Evolutionary conservation across 2,797 vertebrate species (phyloP), one percentile per base, ranked within the genome.

Genomic region (Nyctibius grandis): DNA sequence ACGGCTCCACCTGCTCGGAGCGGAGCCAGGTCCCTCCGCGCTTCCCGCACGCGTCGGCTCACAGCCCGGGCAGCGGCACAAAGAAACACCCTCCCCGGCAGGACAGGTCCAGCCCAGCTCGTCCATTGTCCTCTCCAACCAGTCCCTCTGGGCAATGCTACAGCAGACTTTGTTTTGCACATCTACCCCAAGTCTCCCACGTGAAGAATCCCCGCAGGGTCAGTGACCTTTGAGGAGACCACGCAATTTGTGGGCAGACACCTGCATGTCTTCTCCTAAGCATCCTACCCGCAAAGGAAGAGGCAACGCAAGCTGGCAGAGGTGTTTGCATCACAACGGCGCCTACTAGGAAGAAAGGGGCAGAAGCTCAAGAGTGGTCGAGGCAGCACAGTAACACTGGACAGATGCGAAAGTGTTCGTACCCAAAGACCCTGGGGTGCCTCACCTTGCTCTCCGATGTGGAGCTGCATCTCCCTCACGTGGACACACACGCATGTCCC

Each of bases 261-360:
- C 1, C 47, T 33, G 12, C 19, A 7, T 0, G 0, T 34, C 60
- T 60, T 50, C 44, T 80, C 44, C 17, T 31, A 45, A 45, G 64
- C 54, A 50, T 16, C 36, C 60, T 57, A 17, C 48, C 80, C 64
- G 84, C 38, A 64, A 78, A n/a, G 0, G 0, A 68, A 63, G 72
- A 64, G 23, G 73, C 51, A 53, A 22, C 12, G 73, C 68, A 54
- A 60, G 65, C 33, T 60, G 70, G 38, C 80, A 88, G 77, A 64
- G 38, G 12, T 48, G 31, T 31, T 57, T 44, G 38, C 76, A 57
- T 48, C 5, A 1, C 74, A 53, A 9, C 0, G 0, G 12, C 72
- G 77, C 0, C 0, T 5, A 33, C 12, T 8, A 40, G 31, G 65
- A 78, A 68, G 44, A 51, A 64, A 77, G n/a, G 11, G 23, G 42